Percentiles rank a stretch among this genome's conserved stretches.
Evolutionary conservation across 2,113 vertebrate genomes (phyloP).

Genomic region (Emydura subglobosa): DNA sequence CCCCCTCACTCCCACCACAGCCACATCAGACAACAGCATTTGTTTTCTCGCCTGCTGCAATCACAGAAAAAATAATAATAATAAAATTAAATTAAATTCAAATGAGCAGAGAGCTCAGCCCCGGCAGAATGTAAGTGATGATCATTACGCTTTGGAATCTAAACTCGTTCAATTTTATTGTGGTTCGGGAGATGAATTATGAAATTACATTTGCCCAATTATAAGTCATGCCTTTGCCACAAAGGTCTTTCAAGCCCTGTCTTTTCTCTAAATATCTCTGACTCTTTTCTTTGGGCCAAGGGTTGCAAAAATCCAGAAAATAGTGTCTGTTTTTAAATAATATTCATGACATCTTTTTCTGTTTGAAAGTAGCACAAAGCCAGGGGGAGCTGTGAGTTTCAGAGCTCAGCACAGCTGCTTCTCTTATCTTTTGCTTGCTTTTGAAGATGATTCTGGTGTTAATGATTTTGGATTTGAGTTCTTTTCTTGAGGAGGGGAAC

Average conservation of each 20-base stretch:
- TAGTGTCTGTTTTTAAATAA: rapidly evolving
- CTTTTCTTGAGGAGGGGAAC: neutral
- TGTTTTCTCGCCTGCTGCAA: neutral
- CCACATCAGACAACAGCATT: slow-evolving; percentile 8
- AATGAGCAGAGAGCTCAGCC: slow-evolving; percentile 76
- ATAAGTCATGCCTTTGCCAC: slow-evolving; percentile 59
- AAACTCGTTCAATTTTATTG: slow-evolving; percentile 81
- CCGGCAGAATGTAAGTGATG: slow-evolving; percentile 78
- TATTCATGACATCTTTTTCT: rapidly evolving
- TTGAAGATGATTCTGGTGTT: neutral
- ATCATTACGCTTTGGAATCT: slow-evolving; percentile 79
- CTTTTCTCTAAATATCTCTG: neutral
- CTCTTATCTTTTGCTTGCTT: neutral
- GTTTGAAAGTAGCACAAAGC: rapidly evolving
- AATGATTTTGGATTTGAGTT: neutral
- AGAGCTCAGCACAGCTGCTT: neutral
- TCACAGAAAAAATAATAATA: slow-evolving; percentile 50
- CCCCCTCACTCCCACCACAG: neutral
- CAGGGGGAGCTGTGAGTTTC: rapidly evolving
- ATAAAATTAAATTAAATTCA: slow-evolving; percentile 77
- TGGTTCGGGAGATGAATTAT: slow-evolving; percentile 76
- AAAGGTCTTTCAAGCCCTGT: neutral
- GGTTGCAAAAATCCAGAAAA: neutral
- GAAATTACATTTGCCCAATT: slow-evolving; percentile 76
- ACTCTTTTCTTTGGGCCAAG: neutral